Evolutionary conservation across 2,113 vertebrate species (phyloP), one percentile per base, ranked within the genome.

Genomic region (Donacobius atricapilla): DNA sequence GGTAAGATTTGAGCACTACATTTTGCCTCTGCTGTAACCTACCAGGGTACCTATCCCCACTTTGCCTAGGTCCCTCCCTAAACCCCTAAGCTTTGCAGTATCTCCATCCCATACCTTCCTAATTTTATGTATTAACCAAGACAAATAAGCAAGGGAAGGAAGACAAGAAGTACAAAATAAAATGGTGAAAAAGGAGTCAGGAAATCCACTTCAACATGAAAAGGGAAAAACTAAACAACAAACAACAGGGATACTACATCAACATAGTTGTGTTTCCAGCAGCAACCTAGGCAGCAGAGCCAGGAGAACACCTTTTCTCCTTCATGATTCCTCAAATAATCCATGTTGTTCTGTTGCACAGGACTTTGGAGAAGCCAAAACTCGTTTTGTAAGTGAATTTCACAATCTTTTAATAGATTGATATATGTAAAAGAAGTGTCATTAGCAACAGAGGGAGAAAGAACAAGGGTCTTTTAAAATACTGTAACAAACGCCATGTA

Each of bases 361-460:
- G 7, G 13, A 61, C 31, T 89, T 83, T 23, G 39, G 54, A 77
- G 57, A 92, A 90, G 27, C 33, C 92, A 83, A 72, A 6, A 77
- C 13, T 77, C 15, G 71, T 61, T 93, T 73, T 63, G 9, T 33
- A 78, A 93, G 68, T 45, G 53, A 88, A 88, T 71, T 63, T 77
- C 53, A 71, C 60, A 70, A 40, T 35, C 50, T 54, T 70, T 75
- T 75, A 53, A 27, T 45, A n/a, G 44, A 77, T 58, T 77, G 83
- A 70, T 68, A 7, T 18, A 92, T 78, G 33, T 58, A 60, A 79
- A 86, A 85, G 14, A 50, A 91, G 37, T 39, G 13, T 44, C 64
- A 64, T 40, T 73, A 80, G 30, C 51, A 25, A 92, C 31, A 89
- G 72, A 88, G 81, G 44, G 31, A 89, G 54, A 66, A 91, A 72